Percentiles rank a stretch among this genome's conserved stretches.
Conservation (phyloP, 2,113 vertebrate species). For the Choloepus hoffmanni region DNA sequence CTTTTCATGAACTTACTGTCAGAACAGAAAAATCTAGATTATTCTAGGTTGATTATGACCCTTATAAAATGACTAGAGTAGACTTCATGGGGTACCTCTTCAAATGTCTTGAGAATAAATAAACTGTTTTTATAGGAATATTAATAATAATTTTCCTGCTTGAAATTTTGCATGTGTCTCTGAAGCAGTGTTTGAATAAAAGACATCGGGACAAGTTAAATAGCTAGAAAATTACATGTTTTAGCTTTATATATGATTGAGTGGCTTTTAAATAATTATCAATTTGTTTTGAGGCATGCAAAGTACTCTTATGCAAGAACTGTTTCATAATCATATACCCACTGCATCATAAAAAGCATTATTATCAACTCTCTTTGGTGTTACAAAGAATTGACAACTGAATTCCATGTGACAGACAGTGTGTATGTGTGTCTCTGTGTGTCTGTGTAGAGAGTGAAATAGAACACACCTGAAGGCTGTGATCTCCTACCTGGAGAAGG, state of each 20-base stretch:
- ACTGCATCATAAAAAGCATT: neutral
- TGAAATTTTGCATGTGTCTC: neutral
- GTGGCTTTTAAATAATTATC: neutral
- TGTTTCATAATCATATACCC: neutral
- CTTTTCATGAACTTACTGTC: neutral
- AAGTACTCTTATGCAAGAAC: neutral
- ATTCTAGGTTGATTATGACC: neutral
- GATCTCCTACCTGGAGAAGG: neutral
- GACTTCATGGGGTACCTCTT: neutral
- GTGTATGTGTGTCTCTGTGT: no score
- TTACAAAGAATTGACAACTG: neutral
- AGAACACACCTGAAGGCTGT: fast-evolving
- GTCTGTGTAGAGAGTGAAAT: fast-evolving
- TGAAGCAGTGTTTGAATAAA: slow-evolving; percentile 10
- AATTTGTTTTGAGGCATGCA: neutral
- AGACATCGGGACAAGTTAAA: neutral
- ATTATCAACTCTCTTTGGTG: neutral
- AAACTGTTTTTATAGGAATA: neutral
- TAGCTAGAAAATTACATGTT: neutral
- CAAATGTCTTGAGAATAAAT: neutral
- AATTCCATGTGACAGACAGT: no score
- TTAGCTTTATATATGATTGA: neutral
- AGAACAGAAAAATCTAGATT: neutral
- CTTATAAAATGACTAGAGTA: neutral
- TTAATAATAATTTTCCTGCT: slow-evolving; percentile 4